phyloP scores from a whole-genome alignment of 2,797 vertebrate species.

The Squalus acanthias region DNA sequence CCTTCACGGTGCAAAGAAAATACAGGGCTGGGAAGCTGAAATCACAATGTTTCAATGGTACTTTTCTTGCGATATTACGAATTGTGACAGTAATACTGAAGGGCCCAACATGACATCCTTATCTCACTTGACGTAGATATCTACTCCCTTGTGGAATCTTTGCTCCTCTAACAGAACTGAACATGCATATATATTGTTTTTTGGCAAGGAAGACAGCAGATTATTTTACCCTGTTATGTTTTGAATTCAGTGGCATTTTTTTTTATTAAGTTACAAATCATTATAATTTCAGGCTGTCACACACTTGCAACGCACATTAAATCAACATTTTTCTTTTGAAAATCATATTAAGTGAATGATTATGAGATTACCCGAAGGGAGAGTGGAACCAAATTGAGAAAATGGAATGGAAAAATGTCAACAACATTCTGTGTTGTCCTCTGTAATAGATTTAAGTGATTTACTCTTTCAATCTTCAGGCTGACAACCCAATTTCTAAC shows the following conservation, averaged over 20 bases:
- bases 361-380: conserved; percentile 1
- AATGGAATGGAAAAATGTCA: conserved; percentile 31
- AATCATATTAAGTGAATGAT: conserved; percentile 26
- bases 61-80: neutral
- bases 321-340: conserved; percentile 20
- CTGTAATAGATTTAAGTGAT: conserved; percentile 34
- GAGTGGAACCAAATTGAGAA: conserved; percentile 25
- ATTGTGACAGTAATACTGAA: conserved; percentile 6
- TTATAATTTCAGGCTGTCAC: conserved; percentile 14
- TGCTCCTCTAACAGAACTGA: conserved; percentile 5
- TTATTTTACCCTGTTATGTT: neutral
- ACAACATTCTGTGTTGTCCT: neutral
- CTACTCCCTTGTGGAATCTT: conserved; percentile 33
- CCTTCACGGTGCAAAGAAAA: neutral
- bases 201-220: neutral
- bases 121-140: conserved; percentile 27
- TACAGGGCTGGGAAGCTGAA: neutral
- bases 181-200: neutral
- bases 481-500: conserved; percentile 37
- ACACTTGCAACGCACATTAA: neutral
- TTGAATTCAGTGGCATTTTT: neutral
- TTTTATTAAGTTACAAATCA: conserved; percentile 33
- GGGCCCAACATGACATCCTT: neutral
- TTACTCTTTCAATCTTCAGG: conserved; percentile 35
- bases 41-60: neutral